Base-by-base conservation (phyloP, 2,797 vertebrate genomes). In the Silurus aristotelis region DNA sequence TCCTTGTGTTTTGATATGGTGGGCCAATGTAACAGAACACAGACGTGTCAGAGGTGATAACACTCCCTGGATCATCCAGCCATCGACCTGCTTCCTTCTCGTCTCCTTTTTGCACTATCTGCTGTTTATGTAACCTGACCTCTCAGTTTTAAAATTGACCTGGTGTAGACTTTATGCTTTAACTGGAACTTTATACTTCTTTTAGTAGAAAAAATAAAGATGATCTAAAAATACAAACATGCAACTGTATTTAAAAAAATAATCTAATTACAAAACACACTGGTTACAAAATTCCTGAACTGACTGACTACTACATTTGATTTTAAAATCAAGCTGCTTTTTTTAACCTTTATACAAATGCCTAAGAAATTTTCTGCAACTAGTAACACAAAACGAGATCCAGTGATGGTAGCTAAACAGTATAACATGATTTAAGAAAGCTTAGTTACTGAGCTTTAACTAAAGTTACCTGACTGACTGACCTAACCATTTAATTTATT, bases 1-100 rank as follows among this genome's bases (percentile, higher is more conserved):
- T 55, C 12, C 19, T 46, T 46, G 19, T 71, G 68, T 46, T 71
- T 46, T 71, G 19, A 38, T 22, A 71, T 22, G 19, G 19, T 9
- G 38, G 8, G n/a, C 43, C 38, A 43, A 22, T 52, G 48, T 73
- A 73, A 73, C 71, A 73, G 12, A 55, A 73, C 48, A 73, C 71
- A 73, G 22, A 46, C 14, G 15, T 73, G 71, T 73, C 22, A 73
- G 46, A 73, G 48, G 22, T 55, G n/a, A 73, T 73, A 73, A 52
- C 22, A 52, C 71, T 73, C 71, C 46, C 22, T 73, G 46, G 13
- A 46, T 73, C 71, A 17, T 46, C 71, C 46, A 73, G 71, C 43
- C 48, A 73, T 25, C 25, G 22, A 14, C 13, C 6, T 55, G 48
- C 22, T 52, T 52, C 71, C 25, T n/a, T 73, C 20, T 73, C 12